A percentile compares a stretch with the other conserved stretches of the same genome.
These are phyloP conservation scores for Linurgus olivaceus DNA, from an alignment of 2,797 vertebrate species.

Conservation along the genomic window DNA sequence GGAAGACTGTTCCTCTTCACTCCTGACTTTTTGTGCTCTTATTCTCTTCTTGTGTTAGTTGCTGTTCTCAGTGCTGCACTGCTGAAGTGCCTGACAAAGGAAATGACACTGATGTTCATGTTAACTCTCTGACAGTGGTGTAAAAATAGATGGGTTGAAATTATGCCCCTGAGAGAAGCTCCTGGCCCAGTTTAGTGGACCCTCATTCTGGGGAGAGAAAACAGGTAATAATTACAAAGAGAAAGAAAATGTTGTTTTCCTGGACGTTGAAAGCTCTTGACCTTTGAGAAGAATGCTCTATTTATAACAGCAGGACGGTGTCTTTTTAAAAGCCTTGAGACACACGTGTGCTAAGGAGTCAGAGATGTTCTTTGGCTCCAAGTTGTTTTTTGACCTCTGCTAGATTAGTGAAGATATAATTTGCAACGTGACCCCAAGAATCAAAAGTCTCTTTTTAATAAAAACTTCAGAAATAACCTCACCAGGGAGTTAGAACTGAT, in stretches of 20 bases:
- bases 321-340: constrained; percentile 44
- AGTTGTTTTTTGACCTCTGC: constrained; percentile 38
- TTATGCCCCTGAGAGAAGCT: background rate
- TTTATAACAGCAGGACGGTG: constrained; percentile 36
- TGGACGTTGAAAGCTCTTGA: background rate
- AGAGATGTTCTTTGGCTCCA: constrained; percentile 36
- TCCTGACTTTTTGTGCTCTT: background rate
- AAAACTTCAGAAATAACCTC: constrained; percentile 56
- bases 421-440: constrained; percentile 34
- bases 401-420: constrained; percentile 51
- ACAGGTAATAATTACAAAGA: background rate
- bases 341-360: constrained; percentile 24
- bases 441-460: constrained; percentile 49
- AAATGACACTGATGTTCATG: background rate
- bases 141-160: background rate
- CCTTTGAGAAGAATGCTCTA: constrained; percentile 29
- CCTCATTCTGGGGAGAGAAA: background rate
- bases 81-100: background rate
- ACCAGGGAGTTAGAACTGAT: constrained; percentile 39
- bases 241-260: background rate
- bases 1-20: background rate
- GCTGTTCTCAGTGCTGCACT: background rate
- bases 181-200: background rate
- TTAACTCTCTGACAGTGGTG: background rate
- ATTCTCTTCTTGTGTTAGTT: background rate